Evolutionary conservation across 2,113 vertebrate species (phyloP).

Genomic region (Sturnira hondurensis): DNA sequence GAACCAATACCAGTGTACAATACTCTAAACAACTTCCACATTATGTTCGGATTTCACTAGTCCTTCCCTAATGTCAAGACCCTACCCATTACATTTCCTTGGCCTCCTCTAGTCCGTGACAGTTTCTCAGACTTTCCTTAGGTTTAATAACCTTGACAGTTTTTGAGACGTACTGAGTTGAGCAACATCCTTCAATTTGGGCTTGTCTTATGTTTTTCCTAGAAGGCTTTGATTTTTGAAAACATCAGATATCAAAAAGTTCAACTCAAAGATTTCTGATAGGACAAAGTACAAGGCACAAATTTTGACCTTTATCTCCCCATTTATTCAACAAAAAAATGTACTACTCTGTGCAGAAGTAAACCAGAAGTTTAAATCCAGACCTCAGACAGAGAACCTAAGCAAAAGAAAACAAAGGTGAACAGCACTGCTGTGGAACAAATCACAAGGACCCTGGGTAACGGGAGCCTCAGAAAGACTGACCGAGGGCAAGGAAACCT

Average conservation of each 20-base stretch:
- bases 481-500: neutral
- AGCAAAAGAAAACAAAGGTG: neutral
- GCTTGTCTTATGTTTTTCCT: neutral
- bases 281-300: neutral
- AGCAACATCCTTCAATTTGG: neutral
- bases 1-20: neutral
- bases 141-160: neutral
- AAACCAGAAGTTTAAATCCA: neutral
- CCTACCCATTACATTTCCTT: neutral
- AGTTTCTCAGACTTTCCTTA: too few relatives aligned
- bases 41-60: neutral
- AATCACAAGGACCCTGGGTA: neutral
- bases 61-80: neutral
- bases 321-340: neutral
- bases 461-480: neutral
- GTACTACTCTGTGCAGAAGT: neutral
- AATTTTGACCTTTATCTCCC: neutral
- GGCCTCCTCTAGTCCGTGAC: too few relatives aligned
- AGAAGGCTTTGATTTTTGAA: neutral
- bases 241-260: conserved; percentile 1
- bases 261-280: neutral
- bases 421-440: neutral
- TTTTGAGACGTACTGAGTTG: neutral
- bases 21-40: neutral
- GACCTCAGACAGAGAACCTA: neutral